Base-by-base conservation (phyloP, 2,888 invertebrate species). In the Hoplodrina blanda region DNA sequence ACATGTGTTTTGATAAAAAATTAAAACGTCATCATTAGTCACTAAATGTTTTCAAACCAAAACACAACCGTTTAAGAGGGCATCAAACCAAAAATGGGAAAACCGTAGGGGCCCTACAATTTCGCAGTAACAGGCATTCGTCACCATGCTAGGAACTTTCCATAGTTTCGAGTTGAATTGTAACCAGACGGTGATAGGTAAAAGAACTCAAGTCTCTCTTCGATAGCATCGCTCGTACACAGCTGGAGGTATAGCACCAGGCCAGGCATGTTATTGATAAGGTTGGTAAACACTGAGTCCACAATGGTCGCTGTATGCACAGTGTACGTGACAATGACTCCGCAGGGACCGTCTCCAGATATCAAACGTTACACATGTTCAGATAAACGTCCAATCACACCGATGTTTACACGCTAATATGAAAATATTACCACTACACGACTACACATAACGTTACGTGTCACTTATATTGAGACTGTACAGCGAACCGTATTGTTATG, bases 281-380 rank as follows among this genome's bases (percentile, higher is more conserved):
- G 91, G 91, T 88, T 85, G 78, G 93, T 93, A 94, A 95, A 95
- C 94, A 94, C 83, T 73, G 83, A 82, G 85, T 88, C 83, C 85
- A 91, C 92, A 93, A 91, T 91, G 91, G 89, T 84, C 88, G 80
- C 85, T 87, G 87, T 90, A 87, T 86, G 85, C 71, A 81, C 84
- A 87, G 74, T 75, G 86, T 88, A 89, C 90, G 93, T 92, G 95
- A 94, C 95, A 94, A 93, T 93, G 94, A 93, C 94, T 94, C 84
- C 84, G 83, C 86, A 84, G 88, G 86, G 85, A 87, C 84, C 64
- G 82, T 84, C 84, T 85, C 79, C 73, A 87, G 87, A 86, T 86
- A 83, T 84, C 78, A 81, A 61, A 61, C 72, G 85, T 88, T 86
- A 88, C 90, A 89, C 88, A 90, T 88, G 87, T 83, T 83, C 85